Evolutionary conservation across 2,797 vertebrate genomes (phyloP), one percentile per base, ranked within the genome.

Genomic region (Vultur gryphus): DNA sequence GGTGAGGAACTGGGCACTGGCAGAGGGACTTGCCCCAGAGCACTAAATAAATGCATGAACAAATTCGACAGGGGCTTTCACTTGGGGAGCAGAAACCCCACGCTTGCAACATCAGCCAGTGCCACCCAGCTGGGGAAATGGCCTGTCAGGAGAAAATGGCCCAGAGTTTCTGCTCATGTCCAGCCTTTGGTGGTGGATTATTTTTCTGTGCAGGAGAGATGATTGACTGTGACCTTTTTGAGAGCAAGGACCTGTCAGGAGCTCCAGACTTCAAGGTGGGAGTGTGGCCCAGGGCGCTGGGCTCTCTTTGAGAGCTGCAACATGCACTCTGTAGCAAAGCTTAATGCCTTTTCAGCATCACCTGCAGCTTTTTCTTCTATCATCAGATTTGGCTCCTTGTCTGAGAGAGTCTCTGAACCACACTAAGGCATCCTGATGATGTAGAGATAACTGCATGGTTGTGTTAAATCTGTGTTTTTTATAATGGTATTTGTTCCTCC

Each of bases 251-350:
- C 12, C 4, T 52, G 13, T 25, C n/a, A 72, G 54, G 17, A 88
- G 3, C 39, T 81, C 39, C 61, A 84, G 11, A 52, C 51, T 88
- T 33, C n/a, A 76, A 85, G 71, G 41, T 55, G 37, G 17, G 17
- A 84, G 6, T 9, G 25, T 61, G n/a, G 7, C 31, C 33, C 4
- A 13, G 16, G 19, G 7, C 0, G 0, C 67, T 52, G 29, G 8
- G 16, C 11, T 78, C 11, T 61, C 24, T 52, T 49, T 75, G 39
- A 43, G 6, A 87, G 11, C 49, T 65, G 39, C 33, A 66, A 49
- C 20, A 19, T 3, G 5, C 7, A 25, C 8, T 9, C 33, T 26
- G 23, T 48, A 37, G 14, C 18, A 73, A 90, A 83, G 55, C 16
- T 48, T 92, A 43, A 65, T 62, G 13, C 4, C 11, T 70, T 83